Evolutionary conservation across 2,113 vertebrate species (phyloP), one percentile per base, ranked within the genome.

Genomic region (Mirounga angustirostris): DNA sequence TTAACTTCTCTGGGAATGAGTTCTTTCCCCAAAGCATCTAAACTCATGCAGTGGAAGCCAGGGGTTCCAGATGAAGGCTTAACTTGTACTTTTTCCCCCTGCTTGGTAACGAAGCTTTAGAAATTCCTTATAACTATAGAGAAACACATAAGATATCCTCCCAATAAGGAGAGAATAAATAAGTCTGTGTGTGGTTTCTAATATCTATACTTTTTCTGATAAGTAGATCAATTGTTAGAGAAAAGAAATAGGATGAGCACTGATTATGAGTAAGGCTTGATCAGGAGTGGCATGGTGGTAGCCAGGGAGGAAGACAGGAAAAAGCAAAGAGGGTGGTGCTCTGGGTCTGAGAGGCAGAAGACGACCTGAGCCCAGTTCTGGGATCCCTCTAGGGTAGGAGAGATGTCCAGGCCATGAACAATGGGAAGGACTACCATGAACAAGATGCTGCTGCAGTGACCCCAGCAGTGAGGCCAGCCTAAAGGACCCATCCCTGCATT

Each of bases 1-100:
- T 86, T 95, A 89, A 96, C 65, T 93, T 96, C 71, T 80, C 74
- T 52, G 19, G 28, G 50, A n/a, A 91, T 82, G 30, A 86, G 22
- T 89, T 58, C 89, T 59, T 58, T 28, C 67, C 56, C 58, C 65
- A 94, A 89, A 88, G 26, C 59, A 96, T 50, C 28, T 61, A 46
- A 95, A 86, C 15, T 40, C n/a, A 15, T 58, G 30, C 22, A 84
- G 11, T 73, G 24, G 61, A 46, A 85, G 43, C 54, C 40, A 18
- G 26, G 18, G 56, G 9, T 74, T 94, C 8, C 30, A 93, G 36
- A 83, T 69, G 86, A 87, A 91, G 30, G 65, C 19, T 58, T 74
- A 50, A 30, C 4, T 82, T 91, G 16, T 63, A 82, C 83, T 83
- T 91, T 90, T 50, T 73, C 58, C 26, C 36, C 24, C 91, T 76